Evolutionary conservation across 2,888 invertebrate species (phyloP).

Genomic region (Baronia brevicornis): DNA sequence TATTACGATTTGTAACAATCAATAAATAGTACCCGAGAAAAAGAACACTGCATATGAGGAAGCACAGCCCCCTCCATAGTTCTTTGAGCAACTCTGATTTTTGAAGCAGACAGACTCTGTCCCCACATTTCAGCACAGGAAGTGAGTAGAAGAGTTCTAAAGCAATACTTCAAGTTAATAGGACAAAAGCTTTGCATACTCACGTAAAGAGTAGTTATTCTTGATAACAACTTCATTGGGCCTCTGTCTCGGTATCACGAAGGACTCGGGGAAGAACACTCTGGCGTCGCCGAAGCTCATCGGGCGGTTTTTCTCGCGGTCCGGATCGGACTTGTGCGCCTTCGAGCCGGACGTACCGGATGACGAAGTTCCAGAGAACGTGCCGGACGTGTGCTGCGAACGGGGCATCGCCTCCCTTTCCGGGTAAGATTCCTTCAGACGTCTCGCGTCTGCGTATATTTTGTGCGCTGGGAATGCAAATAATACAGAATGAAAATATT

Average conservation of each 20-base stretch:
- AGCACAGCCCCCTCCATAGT: too few relatives aligned
- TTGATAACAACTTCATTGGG: conserved; percentile 53
- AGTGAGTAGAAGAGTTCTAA: too few relatives aligned
- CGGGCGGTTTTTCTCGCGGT: conserved; percentile 47
- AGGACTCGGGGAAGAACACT: conserved; percentile 70
- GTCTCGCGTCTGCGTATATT: conserved; percentile 49
- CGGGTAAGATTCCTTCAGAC: conserved; percentile 48
- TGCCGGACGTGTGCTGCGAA: conserved; percentile 58
- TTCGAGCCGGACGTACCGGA: conserved; percentile 69
- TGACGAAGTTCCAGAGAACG: conserved; percentile 63
- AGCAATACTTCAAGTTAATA: too few relatives aligned
- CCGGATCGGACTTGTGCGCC: conserved; percentile 47
- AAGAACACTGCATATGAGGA: too few relatives aligned
- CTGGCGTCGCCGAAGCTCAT: conserved; percentile 62
- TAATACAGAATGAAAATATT: not conserved
- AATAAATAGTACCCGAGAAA: too few relatives aligned
- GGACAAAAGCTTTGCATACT: too few relatives aligned
- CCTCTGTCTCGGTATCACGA: conserved; percentile 62
- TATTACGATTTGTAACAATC: too few relatives aligned
- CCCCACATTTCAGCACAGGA: too few relatives aligned
- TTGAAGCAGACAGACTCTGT: too few relatives aligned
- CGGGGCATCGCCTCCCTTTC: conserved; percentile 47
- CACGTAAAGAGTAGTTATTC: conserved; percentile 57
- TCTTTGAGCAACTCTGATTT: too few relatives aligned
- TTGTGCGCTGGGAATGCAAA: conserved; percentile 54